Evolutionary conservation across 2,888 invertebrate species (phyloP), one percentile per base, ranked within the genome.

Genomic region (Mayetiola destructor): DNA sequence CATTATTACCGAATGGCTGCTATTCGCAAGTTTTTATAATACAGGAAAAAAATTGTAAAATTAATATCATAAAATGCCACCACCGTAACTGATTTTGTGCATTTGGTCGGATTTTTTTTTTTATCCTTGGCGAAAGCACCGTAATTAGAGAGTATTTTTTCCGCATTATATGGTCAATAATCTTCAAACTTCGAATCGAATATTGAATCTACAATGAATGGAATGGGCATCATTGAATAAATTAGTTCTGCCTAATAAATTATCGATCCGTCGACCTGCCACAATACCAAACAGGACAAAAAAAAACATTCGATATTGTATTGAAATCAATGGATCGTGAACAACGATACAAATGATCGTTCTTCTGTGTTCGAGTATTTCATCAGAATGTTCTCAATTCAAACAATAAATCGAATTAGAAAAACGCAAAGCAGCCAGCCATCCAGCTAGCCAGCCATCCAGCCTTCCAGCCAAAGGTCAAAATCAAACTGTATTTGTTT

Each of bases 231-330:
- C 23, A 27, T 27, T 27, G 48, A 48, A 48, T 48, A 48, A 48
- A 48, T 48, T 48, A 48, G 48, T 48, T 27, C 23, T 48, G 48
- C 48, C 48, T 27, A 48, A 48, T 48, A 48, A 48, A 48, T 48
- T 48, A 48, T 16, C n/a, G 27, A 48, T 27, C 23, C 27, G 48
- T 48, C 23, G 40, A 21, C 20, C 40, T 40, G 40, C 14, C 40
- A 40, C 14, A 14, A 36, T 18, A 39, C 16, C 23, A 48, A 48
- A 27, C 20, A 23, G 9, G 18, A 23, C 14, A 48, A 48, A 42
- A 21, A 3, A 9, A 9, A 42, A 14, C 3, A 48, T 48, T n/a
- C 42, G 12, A 42, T 48, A 48, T 48, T 9, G 48, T 27, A 27
- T 27, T 16, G 27, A 9, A 48, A 3, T 27, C 27, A 48, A 14